Percentiles rank a stretch among this genome's conserved stretches.
These are phyloP conservation scores for Nansenia antarctica DNA, from an alignment of 2,113 vertebrate genomes.

Conservation along the genomic window DNA sequence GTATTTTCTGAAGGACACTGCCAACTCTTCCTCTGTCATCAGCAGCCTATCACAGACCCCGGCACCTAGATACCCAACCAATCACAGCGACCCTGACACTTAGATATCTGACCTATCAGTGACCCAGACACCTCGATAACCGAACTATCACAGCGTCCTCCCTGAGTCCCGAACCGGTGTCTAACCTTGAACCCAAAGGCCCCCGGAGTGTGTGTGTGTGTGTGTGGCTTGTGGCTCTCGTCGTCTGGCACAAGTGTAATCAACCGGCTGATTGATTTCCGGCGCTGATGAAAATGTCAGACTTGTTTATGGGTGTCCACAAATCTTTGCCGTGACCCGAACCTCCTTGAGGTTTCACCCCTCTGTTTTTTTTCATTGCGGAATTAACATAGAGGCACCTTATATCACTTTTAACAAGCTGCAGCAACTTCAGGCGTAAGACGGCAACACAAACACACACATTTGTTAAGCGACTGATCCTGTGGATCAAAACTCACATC, in stretches of 20 bases:
- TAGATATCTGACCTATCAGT: too few species aligned
- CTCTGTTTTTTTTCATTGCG: slow-evolving; percentile 24
- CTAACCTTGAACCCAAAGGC: slow-evolving; percentile 46
- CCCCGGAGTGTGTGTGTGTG: not conserved
- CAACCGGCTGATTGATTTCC: slow-evolving; percentile 55
- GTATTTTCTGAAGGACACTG: too few species aligned
- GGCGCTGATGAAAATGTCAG: slow-evolving; percentile 58
- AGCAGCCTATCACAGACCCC: too few species aligned
- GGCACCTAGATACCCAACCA: too few species aligned
- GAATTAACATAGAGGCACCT: slow-evolving; percentile 34
- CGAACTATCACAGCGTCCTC: too few species aligned
- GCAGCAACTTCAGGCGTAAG: slow-evolving; percentile 41
- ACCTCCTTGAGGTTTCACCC: slow-evolving; percentile 30
- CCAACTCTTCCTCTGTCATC: too few species aligned
- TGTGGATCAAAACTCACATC: too few species aligned
- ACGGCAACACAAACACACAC: slow-evolving; percentile 46
- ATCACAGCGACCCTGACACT: too few species aligned
- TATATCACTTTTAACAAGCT: slow-evolving; percentile 39
- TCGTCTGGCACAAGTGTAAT: slow-evolving; percentile 14
- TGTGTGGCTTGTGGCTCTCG: slow-evolving; percentile 8
- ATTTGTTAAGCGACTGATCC: too few species aligned
- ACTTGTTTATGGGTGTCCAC: slow-evolving; percentile 52
- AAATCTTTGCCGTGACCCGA: slow-evolving; percentile 46
- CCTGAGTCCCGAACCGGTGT: slow-evolving; percentile 25
- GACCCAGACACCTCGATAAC: too few species aligned